Conservation (phyloP, 2,888 invertebrate species). For the Catocala fraxini region DNA sequence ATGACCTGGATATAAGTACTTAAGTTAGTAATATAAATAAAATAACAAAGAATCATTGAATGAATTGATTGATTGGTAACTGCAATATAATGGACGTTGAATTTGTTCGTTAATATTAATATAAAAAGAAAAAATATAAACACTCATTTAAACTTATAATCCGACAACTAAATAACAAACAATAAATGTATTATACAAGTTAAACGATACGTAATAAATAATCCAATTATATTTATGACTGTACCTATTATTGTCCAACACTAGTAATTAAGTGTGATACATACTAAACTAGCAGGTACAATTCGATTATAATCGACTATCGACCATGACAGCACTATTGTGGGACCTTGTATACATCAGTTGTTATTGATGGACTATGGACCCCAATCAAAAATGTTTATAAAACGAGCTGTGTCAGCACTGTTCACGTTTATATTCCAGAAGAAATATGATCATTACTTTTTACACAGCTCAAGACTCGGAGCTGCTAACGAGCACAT, state of each 20-base stretch:
- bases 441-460: too few relatives aligned
- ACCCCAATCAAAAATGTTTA: too few relatives aligned
- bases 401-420: too few relatives aligned
- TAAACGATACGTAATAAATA: slow-evolving; percentile 36
- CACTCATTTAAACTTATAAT: slow-evolving; percentile 7
- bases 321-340: background rate
- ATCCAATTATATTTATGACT: slow-evolving; percentile 45
- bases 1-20: too few relatives aligned
- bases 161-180: slow-evolving; percentile 25
- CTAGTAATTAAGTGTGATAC: slow-evolving; percentile 35
- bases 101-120: slow-evolving; percentile 1
- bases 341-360: too few relatives aligned
- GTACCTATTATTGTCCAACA: slow-evolving; percentile 30
- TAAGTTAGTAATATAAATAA: background rate
- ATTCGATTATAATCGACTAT: background rate
- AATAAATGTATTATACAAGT: slow-evolving; percentile 27
- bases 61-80: background rate
- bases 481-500: too few relatives aligned
- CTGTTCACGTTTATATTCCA: too few relatives aligned
- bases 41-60: background rate
- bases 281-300: slow-evolving; percentile 52
- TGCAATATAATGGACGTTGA: background rate
- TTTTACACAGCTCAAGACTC: too few relatives aligned
- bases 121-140: background rate
- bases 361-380: too few relatives aligned